Evolutionary conservation across 2,113 vertebrate species (phyloP), one percentile per base, ranked within the genome.

Genomic region (Lutjanus erythropterus): DNA sequence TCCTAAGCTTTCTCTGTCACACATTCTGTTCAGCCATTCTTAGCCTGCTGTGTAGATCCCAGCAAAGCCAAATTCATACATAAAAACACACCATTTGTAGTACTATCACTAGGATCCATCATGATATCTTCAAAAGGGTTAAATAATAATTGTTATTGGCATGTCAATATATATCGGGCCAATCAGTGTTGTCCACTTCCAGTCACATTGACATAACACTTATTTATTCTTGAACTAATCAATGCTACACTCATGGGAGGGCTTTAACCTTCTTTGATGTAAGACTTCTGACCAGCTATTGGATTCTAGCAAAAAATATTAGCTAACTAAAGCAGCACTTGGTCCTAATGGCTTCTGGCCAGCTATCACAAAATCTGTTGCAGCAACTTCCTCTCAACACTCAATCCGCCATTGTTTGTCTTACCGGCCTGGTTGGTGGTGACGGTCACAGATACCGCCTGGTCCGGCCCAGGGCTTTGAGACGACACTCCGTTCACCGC

Each of bases 381-480:
- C n/a, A n/a, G n/a, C n/a, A n/a, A 56, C 29, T 23, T 31, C n/a
- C 33, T n/a, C n/a, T n/a, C n/a, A n/a, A n/a, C n/a, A 61, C 27
- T 61, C 19, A 52, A 19, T 23, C 19, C 16, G 14, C 1, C 15
- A 66, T 3, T 15, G 19, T 0, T 41, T 0, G 3, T 77, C 97
- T 95, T 96, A 99, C 98, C 98, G 23, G 98, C 98, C 95, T 99
- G 98, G 93, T 99, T 99, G 73, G 97, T 99, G 47, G 98, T 99
- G 89, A 99, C 97, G 1, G 97, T 99, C 85, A 99, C 97, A 0
- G 97, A 99, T 42, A 97, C 97, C 0, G 97, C 96, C 77, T 99
- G 98, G 64, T 99, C 97, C 0, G 95, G 96, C 70, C 95, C 97
- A 0, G 97, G 97, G 71, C 96, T 98, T 59, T 97, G 97, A 71